These are phyloP conservation scores for Apeira syringaria DNA, from an alignment of 2,888 invertebrate genomes.

Conservation along the genomic window DNA sequence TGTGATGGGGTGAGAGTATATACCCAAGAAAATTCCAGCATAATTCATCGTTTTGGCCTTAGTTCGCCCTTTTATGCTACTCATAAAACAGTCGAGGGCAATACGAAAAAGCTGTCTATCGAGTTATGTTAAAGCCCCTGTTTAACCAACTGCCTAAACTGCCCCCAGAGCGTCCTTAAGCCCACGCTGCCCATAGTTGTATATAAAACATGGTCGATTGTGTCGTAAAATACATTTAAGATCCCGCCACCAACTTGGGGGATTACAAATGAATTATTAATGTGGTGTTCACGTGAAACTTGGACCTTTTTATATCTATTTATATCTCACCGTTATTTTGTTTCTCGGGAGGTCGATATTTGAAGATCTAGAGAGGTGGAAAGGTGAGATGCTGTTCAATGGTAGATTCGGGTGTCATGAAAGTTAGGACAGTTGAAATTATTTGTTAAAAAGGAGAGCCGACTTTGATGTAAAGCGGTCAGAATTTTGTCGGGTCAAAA, in stretches of 20 bases:
- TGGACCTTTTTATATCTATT: constrained; percentile 50
- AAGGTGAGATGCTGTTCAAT: constrained; percentile 21
- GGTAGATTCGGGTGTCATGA: constrained; percentile 32
- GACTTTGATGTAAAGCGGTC: neutral
- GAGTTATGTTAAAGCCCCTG: constrained; percentile 14
- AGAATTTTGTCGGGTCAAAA: too few species aligned
- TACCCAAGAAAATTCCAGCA: too few species aligned
- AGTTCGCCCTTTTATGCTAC: too few species aligned
- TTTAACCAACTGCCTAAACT: constrained; percentile 8
- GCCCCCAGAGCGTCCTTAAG: constrained; percentile 33
- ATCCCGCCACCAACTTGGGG: constrained; percentile 59
- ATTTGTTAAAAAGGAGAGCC: neutral
- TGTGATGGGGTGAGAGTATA: too few species aligned
- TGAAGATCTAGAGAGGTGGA: constrained; percentile 26
- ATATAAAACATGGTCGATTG: constrained; percentile 59
- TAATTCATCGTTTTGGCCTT: too few species aligned
- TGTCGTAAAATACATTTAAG: constrained; percentile 66
- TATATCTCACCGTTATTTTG: constrained; percentile 39
- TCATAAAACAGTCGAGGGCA: constrained; percentile 9
- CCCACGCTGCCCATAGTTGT: constrained; percentile 37
- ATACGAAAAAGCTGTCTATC: neutral
- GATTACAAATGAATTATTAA: constrained; percentile 79
- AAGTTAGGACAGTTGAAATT: constrained; percentile 18
- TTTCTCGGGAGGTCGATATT: constrained; percentile 41
- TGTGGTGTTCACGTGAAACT: constrained; percentile 69